phyloP scores from a whole-genome alignment of 2,797 vertebrate species.

The Huso huso region DNA sequence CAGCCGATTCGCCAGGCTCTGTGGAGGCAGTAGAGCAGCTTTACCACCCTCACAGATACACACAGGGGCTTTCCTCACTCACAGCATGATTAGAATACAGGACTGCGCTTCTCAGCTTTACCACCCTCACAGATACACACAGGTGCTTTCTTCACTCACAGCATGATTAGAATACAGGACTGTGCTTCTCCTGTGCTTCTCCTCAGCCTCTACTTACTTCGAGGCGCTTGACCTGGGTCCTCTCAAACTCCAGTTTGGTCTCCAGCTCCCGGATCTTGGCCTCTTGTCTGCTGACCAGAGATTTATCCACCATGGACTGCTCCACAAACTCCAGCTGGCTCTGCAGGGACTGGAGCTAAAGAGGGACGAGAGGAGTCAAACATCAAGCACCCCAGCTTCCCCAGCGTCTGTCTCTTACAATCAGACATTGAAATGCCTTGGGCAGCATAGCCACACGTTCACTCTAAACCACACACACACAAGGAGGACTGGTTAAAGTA shows the following conservation, averaged over 20 bases:
- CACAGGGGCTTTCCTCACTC: too few relatives aligned
- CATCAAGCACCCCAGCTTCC: too few relatives aligned
- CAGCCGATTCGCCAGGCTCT: slow-evolving; percentile 79
- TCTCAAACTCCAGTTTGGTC: slow-evolving; percentile 90
- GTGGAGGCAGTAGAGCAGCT: slow-evolving; percentile 8
- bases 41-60: too few relatives aligned
- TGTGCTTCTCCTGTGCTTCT: too few relatives aligned
- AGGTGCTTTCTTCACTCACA: too few relatives aligned
- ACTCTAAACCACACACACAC: background rate
- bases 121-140: too few relatives aligned
- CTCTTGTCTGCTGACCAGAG: slow-evolving; percentile 86
- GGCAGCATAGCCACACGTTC: slow-evolving; percentile 10
- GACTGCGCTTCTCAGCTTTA: too few relatives aligned
- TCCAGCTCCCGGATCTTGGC: slow-evolving; percentile 92
- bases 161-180: too few relatives aligned
- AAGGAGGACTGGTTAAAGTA: background rate
- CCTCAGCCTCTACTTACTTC: slow-evolving; percentile 62
- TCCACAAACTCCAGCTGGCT: slow-evolving; percentile 93
- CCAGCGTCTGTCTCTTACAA: too few relatives aligned
- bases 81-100: too few relatives aligned
- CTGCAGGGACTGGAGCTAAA: slow-evolving; percentile 83
- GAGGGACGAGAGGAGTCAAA: background rate
- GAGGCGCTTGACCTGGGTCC: slow-evolving; percentile 90
- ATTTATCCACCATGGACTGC: slow-evolving; percentile 96
- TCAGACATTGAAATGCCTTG: slow-evolving; percentile 5